phyloP scores from a whole-genome alignment of 2,797 vertebrate species.

The Tapera naevia region DNA sequence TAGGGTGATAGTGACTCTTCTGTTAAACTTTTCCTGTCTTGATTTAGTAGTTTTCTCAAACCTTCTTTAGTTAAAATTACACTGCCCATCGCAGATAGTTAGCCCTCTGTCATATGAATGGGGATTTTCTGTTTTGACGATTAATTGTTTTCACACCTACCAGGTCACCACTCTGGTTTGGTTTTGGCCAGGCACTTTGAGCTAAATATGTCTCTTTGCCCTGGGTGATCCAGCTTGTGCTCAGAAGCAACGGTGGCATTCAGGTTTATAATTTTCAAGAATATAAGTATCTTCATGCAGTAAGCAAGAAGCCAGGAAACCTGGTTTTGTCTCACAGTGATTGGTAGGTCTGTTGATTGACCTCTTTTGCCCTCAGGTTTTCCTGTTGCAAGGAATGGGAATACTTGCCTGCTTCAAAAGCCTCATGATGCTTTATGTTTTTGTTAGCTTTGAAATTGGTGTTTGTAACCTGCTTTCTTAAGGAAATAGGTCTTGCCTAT shows the following conservation, averaged over 20 bases:
- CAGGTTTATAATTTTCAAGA: not conserved
- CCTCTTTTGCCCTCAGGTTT: not conserved
- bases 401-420: not conserved
- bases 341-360: not conserved
- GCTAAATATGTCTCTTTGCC: not conserved
- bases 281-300: not conserved
- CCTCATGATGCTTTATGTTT: not conserved
- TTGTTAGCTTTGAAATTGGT: not conserved
- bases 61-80: not conserved
- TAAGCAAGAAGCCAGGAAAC: conserved; percentile 19
- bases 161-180: not conserved
- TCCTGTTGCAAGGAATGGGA: not conserved
- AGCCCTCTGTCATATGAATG: not conserved
- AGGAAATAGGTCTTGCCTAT: not conserved
- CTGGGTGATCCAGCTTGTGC: not conserved
- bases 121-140: not conserved
- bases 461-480: not conserved
- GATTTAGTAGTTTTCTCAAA: not conserved
- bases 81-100: not conserved
- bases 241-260: not conserved
- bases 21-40: not conserved
- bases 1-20: not conserved
- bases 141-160: not conserved
- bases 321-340: not conserved
- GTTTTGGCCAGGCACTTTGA: not conserved